These are phyloP conservation scores for cat (Felis catus) DNA, from an alignment of 2,113 vertebrate genomes.

Conservation along the genomic window F.catus_Fca126_mat1.0 CM031420.1:53976501-53977000, in stretches of 20 bases:
- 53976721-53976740: no score
- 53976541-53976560: neutral
- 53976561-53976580: neutral
- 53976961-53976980: neutral
- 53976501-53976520: neutral
- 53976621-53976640: neutral
- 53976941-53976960: conserved; percentile 46
- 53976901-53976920: neutral
- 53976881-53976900: neutral
- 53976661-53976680: no score
- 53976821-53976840: no score
- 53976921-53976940: conserved; percentile 32
- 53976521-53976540: neutral
- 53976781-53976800: no score
- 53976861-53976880: neutral
- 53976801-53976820: no score
- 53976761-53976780: no score
- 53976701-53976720: no score
- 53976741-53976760: no score
- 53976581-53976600: neutral
- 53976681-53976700: no score
- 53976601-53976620: neutral
- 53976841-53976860: neutral
- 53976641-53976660: no score
- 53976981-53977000: conserved; percentile 13